Conservation (phyloP, 2,797 vertebrate genomes). For the Sebastes umbrosus region DNA sequence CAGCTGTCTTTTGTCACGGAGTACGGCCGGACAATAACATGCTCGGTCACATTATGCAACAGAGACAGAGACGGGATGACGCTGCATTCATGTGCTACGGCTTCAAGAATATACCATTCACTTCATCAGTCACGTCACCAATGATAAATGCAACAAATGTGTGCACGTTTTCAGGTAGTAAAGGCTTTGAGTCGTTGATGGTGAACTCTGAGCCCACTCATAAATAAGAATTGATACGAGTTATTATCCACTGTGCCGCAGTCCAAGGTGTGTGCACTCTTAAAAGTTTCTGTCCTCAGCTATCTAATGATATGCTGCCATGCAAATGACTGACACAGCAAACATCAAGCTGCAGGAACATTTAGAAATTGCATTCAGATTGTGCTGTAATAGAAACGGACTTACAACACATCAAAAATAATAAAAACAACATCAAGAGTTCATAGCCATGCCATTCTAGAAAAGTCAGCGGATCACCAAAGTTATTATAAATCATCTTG, state of each 20-base stretch:
- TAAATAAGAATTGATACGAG: background rate
- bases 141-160: background rate
- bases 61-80: background rate
- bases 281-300: background rate
- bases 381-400: background rate
- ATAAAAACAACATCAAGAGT: background rate
- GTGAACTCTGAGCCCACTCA: background rate
- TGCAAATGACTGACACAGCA: background rate
- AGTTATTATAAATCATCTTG: background rate
- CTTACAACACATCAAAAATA: background rate
- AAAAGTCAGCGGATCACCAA: background rate
- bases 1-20: constrained; percentile 25
- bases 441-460: background rate
- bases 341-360: background rate
- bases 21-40: background rate
- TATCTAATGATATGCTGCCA: background rate
- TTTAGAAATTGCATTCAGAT: background rate
- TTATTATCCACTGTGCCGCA: background rate
- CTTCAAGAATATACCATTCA: background rate
- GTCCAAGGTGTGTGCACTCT: background rate
- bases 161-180: background rate
- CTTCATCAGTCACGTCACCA: background rate
- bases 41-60: background rate
- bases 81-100: background rate
- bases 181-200: background rate